Evolutionary conservation across 2,113 vertebrate species (phyloP).

Genomic region (Oplegnathus fasciatus): DNA sequence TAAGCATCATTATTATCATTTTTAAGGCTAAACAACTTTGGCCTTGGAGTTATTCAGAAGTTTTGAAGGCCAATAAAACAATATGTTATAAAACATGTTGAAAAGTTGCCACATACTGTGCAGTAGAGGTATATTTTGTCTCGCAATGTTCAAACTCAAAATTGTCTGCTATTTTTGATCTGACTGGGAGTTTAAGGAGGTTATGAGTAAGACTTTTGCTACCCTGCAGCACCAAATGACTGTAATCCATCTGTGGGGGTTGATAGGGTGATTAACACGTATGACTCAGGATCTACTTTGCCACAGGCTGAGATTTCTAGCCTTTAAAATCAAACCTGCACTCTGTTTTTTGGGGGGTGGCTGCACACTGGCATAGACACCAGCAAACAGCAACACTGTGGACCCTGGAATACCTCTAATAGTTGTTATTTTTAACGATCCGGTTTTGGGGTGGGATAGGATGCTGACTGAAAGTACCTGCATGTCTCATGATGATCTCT

Average conservation of each 20-base stretch:
- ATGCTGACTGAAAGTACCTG: background rate
- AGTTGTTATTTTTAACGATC: no score
- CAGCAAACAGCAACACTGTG: no score
- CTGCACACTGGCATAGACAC: background rate
- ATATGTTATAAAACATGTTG: background rate
- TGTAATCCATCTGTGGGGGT: conserved; percentile 18
- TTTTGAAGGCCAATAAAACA: no score
- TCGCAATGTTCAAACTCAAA: background rate
- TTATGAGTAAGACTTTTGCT: conserved; percentile 14
- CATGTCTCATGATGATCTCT: background rate
- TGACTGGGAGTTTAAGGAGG: conserved; percentile 20
- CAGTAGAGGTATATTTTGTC: background rate
- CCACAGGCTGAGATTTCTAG: conserved; percentile 8
- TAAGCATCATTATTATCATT: no score
- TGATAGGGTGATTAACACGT: conserved; percentile 11
- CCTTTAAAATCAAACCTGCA: background rate
- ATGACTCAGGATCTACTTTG: conserved; percentile 24
- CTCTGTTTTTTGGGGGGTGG: background rate
- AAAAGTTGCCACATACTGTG: background rate
- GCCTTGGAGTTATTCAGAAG: no score
- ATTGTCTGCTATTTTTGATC: background rate
- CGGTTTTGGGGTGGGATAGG: background rate
- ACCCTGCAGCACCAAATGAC: conserved; percentile 8
- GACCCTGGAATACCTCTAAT: no score
- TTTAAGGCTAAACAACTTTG: no score